These are phyloP conservation scores for Folsomia candida DNA, from an alignment of 2,888 invertebrate species.

Conservation along the genomic window DNA sequence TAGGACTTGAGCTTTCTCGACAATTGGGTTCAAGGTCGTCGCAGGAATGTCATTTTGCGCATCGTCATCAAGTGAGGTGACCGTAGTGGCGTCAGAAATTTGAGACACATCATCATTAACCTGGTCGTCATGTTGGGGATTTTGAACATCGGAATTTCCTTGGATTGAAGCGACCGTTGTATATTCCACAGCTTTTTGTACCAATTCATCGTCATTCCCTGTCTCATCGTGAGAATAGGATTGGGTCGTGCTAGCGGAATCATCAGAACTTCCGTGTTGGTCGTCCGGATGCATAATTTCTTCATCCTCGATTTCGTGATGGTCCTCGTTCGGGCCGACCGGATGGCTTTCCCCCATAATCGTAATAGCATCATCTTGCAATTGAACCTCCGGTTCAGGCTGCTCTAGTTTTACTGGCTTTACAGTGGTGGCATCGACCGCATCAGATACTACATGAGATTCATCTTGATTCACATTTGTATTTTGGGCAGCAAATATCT, in stretches of 20 bases:
- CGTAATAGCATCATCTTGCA: neutral
- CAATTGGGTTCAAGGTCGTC: neutral
- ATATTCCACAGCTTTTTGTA: neutral
- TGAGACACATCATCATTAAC: neutral
- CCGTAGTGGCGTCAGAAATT: neutral
- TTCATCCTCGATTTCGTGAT: neutral
- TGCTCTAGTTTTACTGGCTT: neutral
- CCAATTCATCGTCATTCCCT: neutral
- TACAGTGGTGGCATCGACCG: neutral
- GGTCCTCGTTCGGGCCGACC: neutral
- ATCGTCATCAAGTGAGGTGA: neutral
- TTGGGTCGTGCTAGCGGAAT: neutral
- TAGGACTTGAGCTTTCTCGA: slow-evolving; percentile 36
- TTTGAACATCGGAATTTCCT: neutral
- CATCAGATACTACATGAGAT: neutral
- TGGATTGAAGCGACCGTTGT: neutral
- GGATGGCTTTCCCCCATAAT: neutral
- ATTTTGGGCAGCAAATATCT: slow-evolving; percentile 9
- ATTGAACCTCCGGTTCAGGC: neutral
- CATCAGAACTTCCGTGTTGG: slow-evolving; percentile 13
- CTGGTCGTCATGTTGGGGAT: neutral
- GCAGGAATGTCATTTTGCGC: neutral
- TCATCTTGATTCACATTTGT: neutral
- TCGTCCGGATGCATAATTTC: slow-evolving; percentile 8
- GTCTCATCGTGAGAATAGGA: slow-evolving; percentile 13